Base-by-base conservation (phyloP, 1,140 invertebrate genomes). In the Aphaenogaster floridana region DNA sequence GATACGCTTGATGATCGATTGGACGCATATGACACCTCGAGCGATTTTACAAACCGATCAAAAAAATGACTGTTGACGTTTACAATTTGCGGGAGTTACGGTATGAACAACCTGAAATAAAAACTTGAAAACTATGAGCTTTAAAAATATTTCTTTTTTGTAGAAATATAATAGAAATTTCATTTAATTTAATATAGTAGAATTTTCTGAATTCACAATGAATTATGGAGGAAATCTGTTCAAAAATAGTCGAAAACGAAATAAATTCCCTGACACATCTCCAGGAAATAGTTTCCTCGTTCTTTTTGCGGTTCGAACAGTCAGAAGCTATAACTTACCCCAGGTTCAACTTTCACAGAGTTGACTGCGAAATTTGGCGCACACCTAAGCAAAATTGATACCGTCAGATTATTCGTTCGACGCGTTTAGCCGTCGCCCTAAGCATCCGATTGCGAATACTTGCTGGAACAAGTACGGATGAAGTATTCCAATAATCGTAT, bases 401-500 rank as follows among this genome's bases (percentile, higher is more conserved):
- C 42, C 9, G 11, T 59, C 17, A 39, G 17, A 74, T 74, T 83
- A 83, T 83, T 83, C 4, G 54, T 74, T 84, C 80, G 54, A 34
- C 42, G 42, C 42, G n/a, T 34, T 63, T 36, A 48, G 36, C 45
- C 68, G 64, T 81, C 63, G 63, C 39, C 54, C 61, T 63, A 15
- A 78, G 72, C 48, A 57, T 57, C 39, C 34, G 78, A 59, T 72
- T 84, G 69, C 48, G 63, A 92, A 91, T 92, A 92, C 89, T 90
- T 91, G 84, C 28, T 45, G 80, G 15, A 85, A 79, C 79, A 92
- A 90, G 83, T 92, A 89, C 68, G 69, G 64, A 87, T 71, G 71
- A 92, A 93, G 90, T 91, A 91, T 92, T 91, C 69, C 90, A 88
- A 93, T 92, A 92, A 91, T 86, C 74, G 64, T 34, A 66, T 45